Percentiles rank a stretch among this genome's conserved stretches.
phyloP scores from a whole-genome alignment of 2,888 invertebrate species.

The Drosophila putrida region DNA sequence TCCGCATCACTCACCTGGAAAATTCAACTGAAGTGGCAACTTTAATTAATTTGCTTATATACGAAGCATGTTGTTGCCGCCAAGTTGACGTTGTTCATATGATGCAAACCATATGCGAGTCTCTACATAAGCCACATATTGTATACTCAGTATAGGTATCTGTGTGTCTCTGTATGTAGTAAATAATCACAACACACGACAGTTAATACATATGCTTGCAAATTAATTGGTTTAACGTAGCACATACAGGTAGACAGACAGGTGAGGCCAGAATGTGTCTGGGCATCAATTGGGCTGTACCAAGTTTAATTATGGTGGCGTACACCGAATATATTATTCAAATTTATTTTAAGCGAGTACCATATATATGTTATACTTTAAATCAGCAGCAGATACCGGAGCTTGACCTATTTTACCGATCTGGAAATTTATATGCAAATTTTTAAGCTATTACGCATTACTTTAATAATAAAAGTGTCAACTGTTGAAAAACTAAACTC shows the following conservation, averaged over 20 bases:
- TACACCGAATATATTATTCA: constrained; percentile 26
- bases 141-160: constrained; percentile 6
- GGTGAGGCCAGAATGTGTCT: constrained; percentile 41
- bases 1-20: constrained; percentile 85
- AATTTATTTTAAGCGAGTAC: constrained; percentile 23
- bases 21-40: constrained; percentile 84
- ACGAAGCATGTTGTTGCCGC: constrained; percentile 46
- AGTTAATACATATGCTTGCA: constrained; percentile 55
- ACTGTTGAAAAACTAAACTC: neutral
- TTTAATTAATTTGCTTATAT: constrained; percentile 82
- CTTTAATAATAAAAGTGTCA: neutral
- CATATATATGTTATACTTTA: neutral
- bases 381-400: neutral
- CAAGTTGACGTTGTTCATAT: constrained; percentile 46
- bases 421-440: neutral
- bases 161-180: constrained; percentile 6
- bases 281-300: constrained; percentile 34
- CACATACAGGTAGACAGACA: constrained; percentile 10
- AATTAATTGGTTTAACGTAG: constrained; percentile 58
- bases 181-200: constrained; percentile 39
- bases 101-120: constrained; percentile 22
- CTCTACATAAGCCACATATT: constrained; percentile 18
- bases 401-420: constrained; percentile 9
- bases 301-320: constrained; percentile 48
- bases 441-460: neutral